Percentiles rank a stretch among this genome's conserved stretches.
Conservation (phyloP, 2,113 vertebrate genomes). For the Struthidea cinerea region DNA sequence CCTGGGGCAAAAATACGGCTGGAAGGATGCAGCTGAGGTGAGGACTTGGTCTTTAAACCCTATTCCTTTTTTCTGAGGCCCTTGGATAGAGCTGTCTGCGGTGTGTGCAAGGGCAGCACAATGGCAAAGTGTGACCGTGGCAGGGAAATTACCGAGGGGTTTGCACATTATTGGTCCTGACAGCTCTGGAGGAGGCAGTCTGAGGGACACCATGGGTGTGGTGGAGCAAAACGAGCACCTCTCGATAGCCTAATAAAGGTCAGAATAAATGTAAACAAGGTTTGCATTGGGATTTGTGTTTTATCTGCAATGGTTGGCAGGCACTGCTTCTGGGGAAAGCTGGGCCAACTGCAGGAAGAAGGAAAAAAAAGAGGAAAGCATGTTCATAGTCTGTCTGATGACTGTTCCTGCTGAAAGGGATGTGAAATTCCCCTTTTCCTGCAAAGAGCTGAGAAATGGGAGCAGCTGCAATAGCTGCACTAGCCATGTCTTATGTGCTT, state of each 20-base stretch:
- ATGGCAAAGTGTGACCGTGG: fast-evolving
- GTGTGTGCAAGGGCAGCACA: background rate
- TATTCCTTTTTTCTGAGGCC: background rate
- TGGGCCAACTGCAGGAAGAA: background rate
- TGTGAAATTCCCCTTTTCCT: background rate
- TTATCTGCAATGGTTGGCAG: background rate
- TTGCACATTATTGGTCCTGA: fast-evolving
- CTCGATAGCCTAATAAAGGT: background rate
- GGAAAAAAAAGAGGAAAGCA: background rate
- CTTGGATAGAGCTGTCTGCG: background rate
- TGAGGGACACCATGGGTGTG: background rate
- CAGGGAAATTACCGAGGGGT: fast-evolving
- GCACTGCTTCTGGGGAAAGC: background rate
- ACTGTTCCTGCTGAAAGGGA: background rate
- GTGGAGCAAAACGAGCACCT: background rate
- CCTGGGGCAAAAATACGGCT: background rate
- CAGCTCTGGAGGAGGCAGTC: background rate
- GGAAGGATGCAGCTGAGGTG: background rate
- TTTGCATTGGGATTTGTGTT: background rate
- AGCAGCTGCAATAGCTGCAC: background rate
- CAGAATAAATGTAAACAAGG: background rate
- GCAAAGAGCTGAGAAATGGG: background rate
- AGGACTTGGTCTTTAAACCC: background rate
- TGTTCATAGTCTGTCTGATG: background rate
- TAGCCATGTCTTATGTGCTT: background rate